Evolutionary conservation across 1,140 invertebrate species (phyloP), one percentile per base, ranked within the genome.

Genomic region (Cyclargus thomasi): DNA sequence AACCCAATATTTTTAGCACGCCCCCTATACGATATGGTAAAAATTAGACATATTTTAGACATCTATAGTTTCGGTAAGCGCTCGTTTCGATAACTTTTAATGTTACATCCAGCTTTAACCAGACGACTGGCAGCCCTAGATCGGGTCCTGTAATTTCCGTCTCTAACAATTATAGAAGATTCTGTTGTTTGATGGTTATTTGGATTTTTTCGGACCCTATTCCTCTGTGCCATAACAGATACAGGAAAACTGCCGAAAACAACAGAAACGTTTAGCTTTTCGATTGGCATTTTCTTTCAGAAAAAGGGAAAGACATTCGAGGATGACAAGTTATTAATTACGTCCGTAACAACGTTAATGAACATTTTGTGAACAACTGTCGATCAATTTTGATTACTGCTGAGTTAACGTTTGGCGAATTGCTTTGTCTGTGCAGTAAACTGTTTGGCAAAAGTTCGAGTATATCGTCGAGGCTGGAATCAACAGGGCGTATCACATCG

Each of bases 81-180:
- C 29, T 29, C 29, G 29, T 29, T 29, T 29, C 1, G 29, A 47
- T 14, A 47, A 47, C 11, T 3, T 11, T 47, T 11, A 16, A 47
- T 14, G 39, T 47, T 29, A 29, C 8, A 11, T 47, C 39, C 11
- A 11, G 14, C 39, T 47, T 47, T 3, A 47, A 14, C 39, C 39
- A 11, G 39, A 47, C 39, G 6, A 8, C 14, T 47, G 39, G 39
- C 39, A 47, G 14, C 39, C 39, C 39, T 47, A 16, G 11, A 47
- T 47, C 39, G 39, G 20, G 47, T 39, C 23, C 1, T 53, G 64
- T 53, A 55, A 65, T 55, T 65, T 55, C 64, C 47, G 47, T 20
- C 64, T 53, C 64, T 65, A 65, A 65, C 64, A 53, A 65, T 55
- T 35, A 65, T 65, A 62, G 67, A 65, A 39, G 18, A 20, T 59